Evolutionary conservation across 1,140 invertebrate genomes (phyloP), one percentile per base, ranked within the genome.

Genomic region (Pseudomyrmex dendroicus): DNA sequence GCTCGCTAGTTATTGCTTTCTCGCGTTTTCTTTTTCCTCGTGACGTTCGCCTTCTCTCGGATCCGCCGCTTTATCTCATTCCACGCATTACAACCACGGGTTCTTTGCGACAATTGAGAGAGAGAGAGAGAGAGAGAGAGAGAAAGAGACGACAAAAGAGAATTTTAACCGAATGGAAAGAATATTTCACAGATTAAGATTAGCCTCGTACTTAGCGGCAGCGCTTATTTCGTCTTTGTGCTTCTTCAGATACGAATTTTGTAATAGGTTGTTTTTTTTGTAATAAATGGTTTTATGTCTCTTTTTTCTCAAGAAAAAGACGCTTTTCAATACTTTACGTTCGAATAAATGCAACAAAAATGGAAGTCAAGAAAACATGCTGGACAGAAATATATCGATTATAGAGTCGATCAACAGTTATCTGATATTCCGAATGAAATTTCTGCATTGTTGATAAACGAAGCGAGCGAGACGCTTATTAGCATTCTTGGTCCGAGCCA

Each of bases 161-260:
- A 66, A 91, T 89, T 87, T 88, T 82, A 87, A 25, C 86, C 83
- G 84, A 83, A 64, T 2, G 62, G 80, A 35, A 83, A 84, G 87
- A 91, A 90, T 91, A 89, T 89, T 91, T 91, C 80, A 91, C 78
- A 89, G 89, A 91, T 92, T 91, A 90, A 90, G 87, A 91, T 91
- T 90, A 91, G 82, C 76, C 44, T 82, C 61, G 82, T 57, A 59
- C 63, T 25, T 35, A 35, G 35, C 22, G 35, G 70, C 57, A 13
- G 48, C 17, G 62, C 46, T 0, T 15, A 64, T 56, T 12, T 48
- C 25, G 73, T 12, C 35, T 35, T 64, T 61, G 17, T 13, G 46
- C 20, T 35, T 50, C 57, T 50, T 25, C 9, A 8, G 56, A 10
- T 17, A 13, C 15, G 17, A 56, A 35, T 35, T 46, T 20, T 17